These are phyloP conservation scores for Steinernema feltiae DNA, from an alignment of 1,140 invertebrate genomes.

Conservation along the genomic window DNA sequence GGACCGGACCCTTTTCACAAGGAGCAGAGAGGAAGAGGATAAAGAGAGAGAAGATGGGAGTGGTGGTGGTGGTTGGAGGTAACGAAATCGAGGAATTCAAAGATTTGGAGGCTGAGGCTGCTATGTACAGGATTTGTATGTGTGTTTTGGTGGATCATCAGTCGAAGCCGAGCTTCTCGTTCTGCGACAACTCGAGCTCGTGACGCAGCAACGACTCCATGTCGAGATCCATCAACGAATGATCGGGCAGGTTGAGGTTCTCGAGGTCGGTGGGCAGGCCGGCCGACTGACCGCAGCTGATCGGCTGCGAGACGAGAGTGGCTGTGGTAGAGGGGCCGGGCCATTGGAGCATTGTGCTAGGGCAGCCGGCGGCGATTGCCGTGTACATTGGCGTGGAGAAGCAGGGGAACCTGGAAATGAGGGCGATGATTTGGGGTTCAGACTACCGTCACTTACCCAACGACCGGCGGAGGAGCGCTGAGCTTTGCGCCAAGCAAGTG, in stretches of 20 bases:
- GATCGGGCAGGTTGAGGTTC: constrained; percentile 38
- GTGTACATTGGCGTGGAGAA: neutral
- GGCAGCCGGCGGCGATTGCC: neutral
- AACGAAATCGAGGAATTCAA: neutral
- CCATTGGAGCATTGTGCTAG: neutral
- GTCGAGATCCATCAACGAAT: constrained; percentile 43
- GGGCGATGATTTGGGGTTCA: neutral
- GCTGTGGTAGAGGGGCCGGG: neutral
- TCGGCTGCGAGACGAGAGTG: constrained; percentile 14
- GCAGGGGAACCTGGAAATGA: constrained; percentile 6
- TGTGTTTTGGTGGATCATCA: neutral
- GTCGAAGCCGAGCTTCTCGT: constrained; percentile 11
- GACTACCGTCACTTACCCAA: neutral
- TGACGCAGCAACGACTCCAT: constrained; percentile 42
- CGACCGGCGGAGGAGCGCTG: neutral
- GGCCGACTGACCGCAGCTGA: constrained; percentile 24
- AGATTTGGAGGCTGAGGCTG: neutral
- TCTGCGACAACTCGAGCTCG: constrained; percentile 18
- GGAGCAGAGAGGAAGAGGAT: neutral
- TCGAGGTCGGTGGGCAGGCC: constrained; percentile 38
- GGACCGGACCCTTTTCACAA: neutral
- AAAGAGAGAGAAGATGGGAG: neutral
- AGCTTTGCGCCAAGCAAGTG: constrained; percentile 14
- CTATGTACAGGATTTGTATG: neutral
- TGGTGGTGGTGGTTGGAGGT: neutral